A percentile compares a stretch with the other conserved stretches of the same genome.
Conservation (phyloP, 2,797 vertebrate species). For the Acanthurus lineatus region DNA sequence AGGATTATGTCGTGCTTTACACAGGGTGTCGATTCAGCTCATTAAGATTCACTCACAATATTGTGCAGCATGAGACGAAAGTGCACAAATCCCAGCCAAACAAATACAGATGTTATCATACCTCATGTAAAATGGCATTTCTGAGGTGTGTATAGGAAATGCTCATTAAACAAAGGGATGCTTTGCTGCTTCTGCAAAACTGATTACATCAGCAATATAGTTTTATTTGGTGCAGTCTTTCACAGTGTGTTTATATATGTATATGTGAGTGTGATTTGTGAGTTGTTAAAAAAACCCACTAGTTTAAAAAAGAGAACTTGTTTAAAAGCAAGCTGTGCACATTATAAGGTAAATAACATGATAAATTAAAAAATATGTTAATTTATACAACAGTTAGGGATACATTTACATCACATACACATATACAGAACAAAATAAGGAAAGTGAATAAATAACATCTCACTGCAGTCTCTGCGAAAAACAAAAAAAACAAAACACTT, state of each 20-base stretch:
- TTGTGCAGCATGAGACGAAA: slow-evolving; percentile 7
- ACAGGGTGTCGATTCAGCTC: slow-evolving; percentile 31
- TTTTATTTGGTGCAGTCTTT: neutral
- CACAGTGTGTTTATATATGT: neutral
- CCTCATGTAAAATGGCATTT: neutral
- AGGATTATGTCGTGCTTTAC: slow-evolving; percentile 40
- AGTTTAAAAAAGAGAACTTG: neutral
- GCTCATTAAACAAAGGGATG: slow-evolving; percentile 21
- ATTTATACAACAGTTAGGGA: too few species aligned
- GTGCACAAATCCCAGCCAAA: slow-evolving; percentile 11
- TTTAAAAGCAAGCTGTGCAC: neutral
- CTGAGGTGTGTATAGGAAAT: slow-evolving; percentile 13
- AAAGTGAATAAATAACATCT: neutral
- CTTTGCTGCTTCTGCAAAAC: slow-evolving; percentile 1
- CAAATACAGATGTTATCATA: slow-evolving; percentile 31
- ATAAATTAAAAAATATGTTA: too few species aligned
- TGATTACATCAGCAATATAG: slow-evolving; percentile 26
- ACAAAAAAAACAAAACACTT: neutral
- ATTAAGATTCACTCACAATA: slow-evolving; percentile 51
- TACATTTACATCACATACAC: too few species aligned
- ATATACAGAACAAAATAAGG: neutral
- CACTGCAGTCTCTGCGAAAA: neutral
- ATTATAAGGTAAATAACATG: too few species aligned
- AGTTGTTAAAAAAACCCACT: neutral
- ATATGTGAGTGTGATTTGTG: slow-evolving; percentile 2